Percentiles rank a stretch among this genome's conserved stretches.
Conservation (phyloP, 2,113 vertebrate genomes). For the Sprattus sprattus region DNA sequence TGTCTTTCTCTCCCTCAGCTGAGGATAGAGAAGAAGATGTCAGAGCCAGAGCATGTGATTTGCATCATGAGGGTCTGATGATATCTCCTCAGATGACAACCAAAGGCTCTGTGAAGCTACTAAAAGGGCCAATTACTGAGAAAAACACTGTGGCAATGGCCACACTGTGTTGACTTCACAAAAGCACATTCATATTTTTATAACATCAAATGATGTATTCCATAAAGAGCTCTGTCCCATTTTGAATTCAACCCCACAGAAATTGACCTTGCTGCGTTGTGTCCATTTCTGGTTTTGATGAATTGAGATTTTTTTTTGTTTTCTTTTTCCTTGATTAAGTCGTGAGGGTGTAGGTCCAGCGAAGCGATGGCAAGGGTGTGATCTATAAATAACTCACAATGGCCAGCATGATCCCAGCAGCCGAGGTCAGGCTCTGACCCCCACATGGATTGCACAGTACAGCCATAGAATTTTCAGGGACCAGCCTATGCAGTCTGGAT, state of each 20-base stretch:
- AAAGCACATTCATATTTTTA: background rate
- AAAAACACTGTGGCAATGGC: background rate
- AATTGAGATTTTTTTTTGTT: background rate
- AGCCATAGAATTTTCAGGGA: background rate
- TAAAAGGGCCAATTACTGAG: background rate
- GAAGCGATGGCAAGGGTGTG: background rate
- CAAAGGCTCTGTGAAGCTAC: background rate
- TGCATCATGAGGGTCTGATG: background rate
- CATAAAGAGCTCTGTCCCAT: background rate
- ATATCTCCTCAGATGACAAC: slow-evolving; percentile 7
- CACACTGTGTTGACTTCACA: background rate
- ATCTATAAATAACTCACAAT: slow-evolving; percentile 63
- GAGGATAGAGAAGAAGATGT: background rate
- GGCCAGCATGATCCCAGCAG: slow-evolving; percentile 42
- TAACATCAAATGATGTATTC: no score
- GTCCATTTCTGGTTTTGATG: slow-evolving; percentile 7
- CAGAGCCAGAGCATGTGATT: background rate
- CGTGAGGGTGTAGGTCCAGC: background rate
- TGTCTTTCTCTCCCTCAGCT: background rate
- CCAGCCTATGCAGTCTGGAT: no score
- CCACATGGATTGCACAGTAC: slow-evolving; percentile 42
- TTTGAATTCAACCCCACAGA: background rate
- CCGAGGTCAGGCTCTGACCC: slow-evolving; percentile 48
- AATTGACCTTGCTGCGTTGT: background rate
- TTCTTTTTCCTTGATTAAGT: background rate